Evolutionary conservation across 2,113 vertebrate species (phyloP), one percentile per base, ranked within the genome.

Genomic region (Ondatra zibethicus): DNA sequence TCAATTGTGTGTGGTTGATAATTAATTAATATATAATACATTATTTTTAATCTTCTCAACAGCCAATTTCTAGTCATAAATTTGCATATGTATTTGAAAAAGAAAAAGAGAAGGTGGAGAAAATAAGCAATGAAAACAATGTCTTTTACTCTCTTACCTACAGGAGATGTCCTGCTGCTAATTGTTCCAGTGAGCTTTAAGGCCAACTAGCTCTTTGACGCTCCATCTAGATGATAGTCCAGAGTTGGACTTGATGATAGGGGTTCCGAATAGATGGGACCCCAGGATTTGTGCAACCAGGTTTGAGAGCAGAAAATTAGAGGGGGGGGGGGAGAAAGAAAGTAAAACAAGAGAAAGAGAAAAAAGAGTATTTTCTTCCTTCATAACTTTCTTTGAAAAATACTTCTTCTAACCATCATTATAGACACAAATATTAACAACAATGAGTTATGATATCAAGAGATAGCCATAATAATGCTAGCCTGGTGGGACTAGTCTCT

Each of bases 51-150:
- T 91, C 52, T 31, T 90, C 42, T 94, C 25, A 47, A 47, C 3
- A 92, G 13, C 16, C 58, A 89, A 25, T 1, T 95, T 33, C 52
- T 86, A 50, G 39, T 89, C 5, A 61, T 63, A 89, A 80, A 31
- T 95, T 89, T 90, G 11, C 31, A n/a, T 52, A 45, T 68, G 13
- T 29, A 23, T 88, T 70, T 78, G 39, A 21, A 78, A 87, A 31
- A 29, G 36, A 61, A 58, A 63, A 89, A 95, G 45, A 78, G 25
- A 39, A 93, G n/a, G 6, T 82, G 65, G 45, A 81, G 42, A n/a
- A 87, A 87, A 1, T 78, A 90, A 92, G 2, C 52, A 85, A n/a
- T 91, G 76, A 68, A 88, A 78, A 90, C 77, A 92, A 94, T 91
- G 4, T n/a, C 19, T 31, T 84, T 14, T 88, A 33, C 82, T 85